Percentiles rank a stretch among this genome's conserved stretches.
phyloP scores from a whole-genome alignment of 2,113 vertebrate genomes.

The Psophia crepitans region DNA sequence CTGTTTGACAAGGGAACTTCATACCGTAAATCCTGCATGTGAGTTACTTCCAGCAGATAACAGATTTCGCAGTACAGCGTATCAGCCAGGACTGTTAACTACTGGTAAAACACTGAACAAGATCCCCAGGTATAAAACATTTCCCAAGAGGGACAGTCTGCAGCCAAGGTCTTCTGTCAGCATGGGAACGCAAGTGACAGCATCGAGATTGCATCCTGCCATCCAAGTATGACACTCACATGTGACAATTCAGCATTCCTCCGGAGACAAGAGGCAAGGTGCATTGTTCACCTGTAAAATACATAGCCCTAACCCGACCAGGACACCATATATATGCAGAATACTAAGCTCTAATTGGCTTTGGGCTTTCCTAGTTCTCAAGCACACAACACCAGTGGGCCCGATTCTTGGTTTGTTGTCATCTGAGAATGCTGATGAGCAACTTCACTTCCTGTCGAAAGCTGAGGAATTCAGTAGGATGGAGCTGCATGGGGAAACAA shows the following conservation, averaged over 20 bases:
- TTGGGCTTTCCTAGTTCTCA: neutral
- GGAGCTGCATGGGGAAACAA: neutral
- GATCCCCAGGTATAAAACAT: neutral
- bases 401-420: neutral
- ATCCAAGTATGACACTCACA: neutral
- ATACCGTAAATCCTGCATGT: constrained; percentile 14
- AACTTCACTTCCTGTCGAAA: neutral
- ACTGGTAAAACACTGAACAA: neutral
- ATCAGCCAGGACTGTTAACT: neutral
- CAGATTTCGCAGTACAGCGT: neutral
- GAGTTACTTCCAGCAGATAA: constrained; percentile 20
- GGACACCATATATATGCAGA: neutral
- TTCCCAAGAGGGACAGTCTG: neutral
- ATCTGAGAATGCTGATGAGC: neutral
- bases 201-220: neutral
- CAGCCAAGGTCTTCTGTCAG: neutral
- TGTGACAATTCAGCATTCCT: neutral
- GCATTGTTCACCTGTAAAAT: neutral
- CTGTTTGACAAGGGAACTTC: constrained; percentile 49
- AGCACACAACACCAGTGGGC: neutral
- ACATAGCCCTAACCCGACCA: neutral
- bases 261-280: neutral
- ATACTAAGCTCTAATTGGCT: neutral
- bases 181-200: neutral
- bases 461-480: neutral